Conservation (phyloP, 2,888 invertebrate species). For the Lumbricus terrestris region DNA sequence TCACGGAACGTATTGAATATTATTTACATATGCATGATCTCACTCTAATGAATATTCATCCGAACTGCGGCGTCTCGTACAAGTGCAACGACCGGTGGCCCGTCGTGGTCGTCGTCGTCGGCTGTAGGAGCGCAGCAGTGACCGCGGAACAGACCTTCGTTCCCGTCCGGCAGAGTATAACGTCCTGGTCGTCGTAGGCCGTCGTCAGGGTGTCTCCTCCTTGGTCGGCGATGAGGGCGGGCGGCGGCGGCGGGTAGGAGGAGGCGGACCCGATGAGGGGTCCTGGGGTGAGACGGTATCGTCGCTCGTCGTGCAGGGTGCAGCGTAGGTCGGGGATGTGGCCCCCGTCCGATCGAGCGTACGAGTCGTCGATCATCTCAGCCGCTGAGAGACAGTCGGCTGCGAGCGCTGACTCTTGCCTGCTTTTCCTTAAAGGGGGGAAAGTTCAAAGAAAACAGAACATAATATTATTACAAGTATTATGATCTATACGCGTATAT, state of each 20-base stretch:
- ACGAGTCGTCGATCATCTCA: neutral
- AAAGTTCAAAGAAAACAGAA: neutral
- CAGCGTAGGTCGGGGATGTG: neutral
- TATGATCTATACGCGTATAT: neutral
- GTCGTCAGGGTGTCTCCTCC: neutral
- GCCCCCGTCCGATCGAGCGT: neutral
- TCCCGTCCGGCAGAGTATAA: slow-evolving; percentile 12
- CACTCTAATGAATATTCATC: slow-evolving; percentile 14
- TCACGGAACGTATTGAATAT: no score
- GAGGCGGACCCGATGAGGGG: neutral
- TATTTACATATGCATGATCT: no score
- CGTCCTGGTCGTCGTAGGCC: slow-evolving; percentile 15
- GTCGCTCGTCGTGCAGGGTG: neutral
- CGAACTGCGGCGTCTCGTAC: slow-evolving; percentile 16
- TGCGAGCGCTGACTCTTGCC: neutral
- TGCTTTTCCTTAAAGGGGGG: neutral
- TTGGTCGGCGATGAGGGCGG: neutral
- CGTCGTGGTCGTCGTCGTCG: no score
- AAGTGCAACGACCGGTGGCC: neutral
- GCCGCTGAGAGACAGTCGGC: neutral
- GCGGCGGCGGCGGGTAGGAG: slow-evolving; percentile 4
- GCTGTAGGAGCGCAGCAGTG: neutral
- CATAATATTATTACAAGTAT: no score
- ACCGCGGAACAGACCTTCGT: neutral
- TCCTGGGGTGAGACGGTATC: slow-evolving; percentile 11